Evolutionary conservation across 1,140 invertebrate genomes (phyloP).

Genomic region (Drosophila sturtevanti): DNA sequence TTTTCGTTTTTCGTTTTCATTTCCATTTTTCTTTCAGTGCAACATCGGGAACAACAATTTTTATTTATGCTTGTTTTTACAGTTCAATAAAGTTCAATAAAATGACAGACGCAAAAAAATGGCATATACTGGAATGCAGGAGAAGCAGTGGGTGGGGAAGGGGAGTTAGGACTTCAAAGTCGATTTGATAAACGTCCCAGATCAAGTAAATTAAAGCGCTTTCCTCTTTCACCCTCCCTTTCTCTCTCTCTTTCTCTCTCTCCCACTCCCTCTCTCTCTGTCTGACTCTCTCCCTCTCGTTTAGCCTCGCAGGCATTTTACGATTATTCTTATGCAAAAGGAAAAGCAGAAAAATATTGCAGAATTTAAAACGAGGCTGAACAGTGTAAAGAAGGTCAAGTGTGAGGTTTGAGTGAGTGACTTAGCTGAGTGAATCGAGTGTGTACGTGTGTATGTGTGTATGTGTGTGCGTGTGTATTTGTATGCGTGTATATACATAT

Average conservation of each 20-base stretch:
- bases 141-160: not conserved
- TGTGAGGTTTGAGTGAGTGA: not conserved
- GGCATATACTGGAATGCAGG: conserved; percentile 14
- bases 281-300: no score
- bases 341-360: not conserved
- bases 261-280: no score
- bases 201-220: conserved; percentile 61
- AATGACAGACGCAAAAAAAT: conserved; percentile 42
- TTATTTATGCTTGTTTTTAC: conserved; percentile 66
- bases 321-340: conserved; percentile 20
- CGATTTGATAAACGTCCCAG: conserved; percentile 36
- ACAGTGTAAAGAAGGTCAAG: conserved; percentile 42
- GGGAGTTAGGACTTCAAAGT: conserved; percentile 1
- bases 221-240: not conserved
- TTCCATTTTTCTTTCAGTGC: conserved; percentile 27
- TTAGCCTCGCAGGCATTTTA: conserved; percentile 25
- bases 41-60: conserved; percentile 27
- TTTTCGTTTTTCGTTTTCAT: not conserved
- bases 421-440: not conserved
- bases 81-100: conserved; percentile 77
- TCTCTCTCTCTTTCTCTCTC: not conserved
- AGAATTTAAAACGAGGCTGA: conserved; percentile 5
- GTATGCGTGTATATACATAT: no score
- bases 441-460: not conserved
- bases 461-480: not conserved